phyloP scores from a whole-genome alignment of 1,140 invertebrate species.

The Ceratosolen fusciceps region DNA sequence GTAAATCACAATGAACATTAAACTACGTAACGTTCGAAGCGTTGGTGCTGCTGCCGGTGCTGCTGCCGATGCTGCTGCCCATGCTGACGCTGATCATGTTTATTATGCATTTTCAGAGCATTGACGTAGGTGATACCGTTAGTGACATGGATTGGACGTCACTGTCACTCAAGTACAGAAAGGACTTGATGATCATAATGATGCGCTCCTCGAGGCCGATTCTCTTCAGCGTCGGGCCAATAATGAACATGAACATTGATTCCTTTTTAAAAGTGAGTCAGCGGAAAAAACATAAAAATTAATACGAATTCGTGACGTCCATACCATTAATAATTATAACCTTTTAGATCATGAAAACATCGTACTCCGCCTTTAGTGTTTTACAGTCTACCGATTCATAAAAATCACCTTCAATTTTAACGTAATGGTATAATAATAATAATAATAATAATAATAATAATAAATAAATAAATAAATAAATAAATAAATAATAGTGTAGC shows the following conservation, averaged over 20 bases:
- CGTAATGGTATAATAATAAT: background rate
- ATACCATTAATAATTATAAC: background rate
- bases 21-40: too few relatives aligned
- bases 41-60: background rate
- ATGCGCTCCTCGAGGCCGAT: slow-evolving; percentile 19
- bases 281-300: background rate
- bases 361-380: slow-evolving; percentile 40
- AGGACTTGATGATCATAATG: slow-evolving; percentile 34
- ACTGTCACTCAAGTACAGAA: slow-evolving; percentile 1
- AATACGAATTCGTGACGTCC: too few relatives aligned
- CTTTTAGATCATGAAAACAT: slow-evolving; percentile 43
- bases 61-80: too few relatives aligned
- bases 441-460: background rate
- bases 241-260: slow-evolving; percentile 44
- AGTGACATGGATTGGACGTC: slow-evolving; percentile 29
- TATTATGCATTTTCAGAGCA: slow-evolving; percentile 12
- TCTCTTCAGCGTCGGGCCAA: slow-evolving; percentile 23
- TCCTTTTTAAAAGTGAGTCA: slow-evolving; percentile 41
- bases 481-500: too few relatives aligned
- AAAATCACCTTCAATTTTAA: background rate
- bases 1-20: slow-evolving; percentile 23
- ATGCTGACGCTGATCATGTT: too few relatives aligned
- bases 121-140: slow-evolving; percentile 19
- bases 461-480: too few relatives aligned
- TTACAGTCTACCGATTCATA: slow-evolving; percentile 6